Conservation (phyloP, 2,888 invertebrate species). For the Drosophila peninsularis region DNA sequence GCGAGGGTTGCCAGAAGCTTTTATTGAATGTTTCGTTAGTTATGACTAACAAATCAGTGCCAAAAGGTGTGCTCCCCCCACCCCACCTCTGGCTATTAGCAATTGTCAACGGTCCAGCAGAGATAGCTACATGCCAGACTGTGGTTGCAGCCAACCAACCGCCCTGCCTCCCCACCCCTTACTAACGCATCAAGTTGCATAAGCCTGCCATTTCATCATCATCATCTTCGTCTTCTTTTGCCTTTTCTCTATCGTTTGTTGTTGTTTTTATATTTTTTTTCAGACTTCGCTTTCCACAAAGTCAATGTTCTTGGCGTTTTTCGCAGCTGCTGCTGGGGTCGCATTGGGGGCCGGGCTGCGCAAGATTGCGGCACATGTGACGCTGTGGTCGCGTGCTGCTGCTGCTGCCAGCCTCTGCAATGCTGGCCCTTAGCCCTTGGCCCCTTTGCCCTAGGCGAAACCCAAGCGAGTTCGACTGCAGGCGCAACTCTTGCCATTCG, state of each 20-base stretch:
- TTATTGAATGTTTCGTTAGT: slow-evolving; percentile 48
- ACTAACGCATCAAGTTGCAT: slow-evolving; percentile 48
- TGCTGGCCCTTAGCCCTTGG: slow-evolving; percentile 23
- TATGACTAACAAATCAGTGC: slow-evolving; percentile 42
- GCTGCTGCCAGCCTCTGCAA: slow-evolving; percentile 22
- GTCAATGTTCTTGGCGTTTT: slow-evolving; percentile 77
- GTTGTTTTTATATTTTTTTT: slow-evolving; percentile 51
- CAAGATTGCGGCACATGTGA: slow-evolving; percentile 79
- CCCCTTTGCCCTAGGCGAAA: slow-evolving; percentile 26
- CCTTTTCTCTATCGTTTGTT: slow-evolving; percentile 35
- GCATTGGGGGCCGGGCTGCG: slow-evolving; percentile 13
- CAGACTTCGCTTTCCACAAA: slow-evolving; percentile 68
- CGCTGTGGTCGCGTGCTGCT: slow-evolving; percentile 77
- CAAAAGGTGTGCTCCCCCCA: slow-evolving; percentile 27
- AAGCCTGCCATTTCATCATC: slow-evolving; percentile 37
- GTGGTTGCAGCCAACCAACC: slow-evolving; percentile 47
- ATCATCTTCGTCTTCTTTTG: slow-evolving; percentile 44
- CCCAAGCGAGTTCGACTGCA: slow-evolving; percentile 16
- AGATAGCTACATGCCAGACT: slow-evolving; percentile 30
- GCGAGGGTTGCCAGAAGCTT: slow-evolving; percentile 56
- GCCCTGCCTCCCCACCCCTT: too few species aligned
- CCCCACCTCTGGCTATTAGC: slow-evolving; percentile 14
- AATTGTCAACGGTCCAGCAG: slow-evolving; percentile 42
- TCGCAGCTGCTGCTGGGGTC: slow-evolving; percentile 67
- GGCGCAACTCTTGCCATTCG: slow-evolving; percentile 51